phyloP scores from a whole-genome alignment of 2,797 vertebrate genomes.

The Poliocrania exsul region DNA sequence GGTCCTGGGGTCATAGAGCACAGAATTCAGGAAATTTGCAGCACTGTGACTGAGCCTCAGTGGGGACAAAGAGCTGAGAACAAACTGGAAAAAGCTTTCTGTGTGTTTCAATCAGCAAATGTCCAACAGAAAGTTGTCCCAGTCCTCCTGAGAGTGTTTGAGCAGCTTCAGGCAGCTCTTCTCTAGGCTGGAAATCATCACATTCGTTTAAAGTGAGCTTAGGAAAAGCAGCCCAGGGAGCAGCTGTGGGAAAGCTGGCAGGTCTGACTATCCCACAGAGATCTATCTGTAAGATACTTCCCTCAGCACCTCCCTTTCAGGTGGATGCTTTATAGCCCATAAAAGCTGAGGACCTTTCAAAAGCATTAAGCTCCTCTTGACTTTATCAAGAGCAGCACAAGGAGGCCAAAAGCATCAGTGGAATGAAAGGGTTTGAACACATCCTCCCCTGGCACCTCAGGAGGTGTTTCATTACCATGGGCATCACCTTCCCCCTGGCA shows the following conservation, averaged over 20 bases:
- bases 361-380: not conserved
- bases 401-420: not conserved
- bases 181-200: not conserved
- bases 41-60: accelerated
- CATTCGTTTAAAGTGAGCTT: not conserved
- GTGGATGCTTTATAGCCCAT: not conserved
- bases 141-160: not conserved
- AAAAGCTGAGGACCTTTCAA: constrained; percentile 24
- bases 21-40: not conserved
- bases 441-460: not conserved
- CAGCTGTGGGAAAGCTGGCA: not conserved
- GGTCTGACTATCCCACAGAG: not conserved
- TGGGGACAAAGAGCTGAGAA: not conserved
- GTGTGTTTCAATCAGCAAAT: not conserved
- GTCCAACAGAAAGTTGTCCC: not conserved
- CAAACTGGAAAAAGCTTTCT: not conserved
- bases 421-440: accelerated
- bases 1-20: accelerated
- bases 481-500: not conserved
- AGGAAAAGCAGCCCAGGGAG: not conserved
- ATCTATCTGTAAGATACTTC: not conserved
- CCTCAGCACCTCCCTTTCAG: constrained; percentile 2
- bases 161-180: not conserved
- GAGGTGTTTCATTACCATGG: not conserved
- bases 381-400: not conserved